Evolutionary conservation across 2,797 vertebrate species (phyloP).

Genomic region (Tadarida brasiliensis): DNA sequence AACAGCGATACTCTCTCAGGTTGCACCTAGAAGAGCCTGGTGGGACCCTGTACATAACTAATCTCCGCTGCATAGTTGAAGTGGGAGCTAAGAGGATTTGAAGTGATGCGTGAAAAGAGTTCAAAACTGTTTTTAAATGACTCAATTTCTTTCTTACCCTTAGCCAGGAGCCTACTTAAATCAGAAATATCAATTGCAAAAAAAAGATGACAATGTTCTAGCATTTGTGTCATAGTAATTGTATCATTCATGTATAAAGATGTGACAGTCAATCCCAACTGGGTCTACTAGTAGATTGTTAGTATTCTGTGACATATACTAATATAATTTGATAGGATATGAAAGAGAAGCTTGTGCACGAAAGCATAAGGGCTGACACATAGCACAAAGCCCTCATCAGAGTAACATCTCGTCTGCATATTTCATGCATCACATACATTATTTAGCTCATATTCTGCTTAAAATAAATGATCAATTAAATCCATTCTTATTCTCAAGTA

Average conservation of each 20-base stretch:
- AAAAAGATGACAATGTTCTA: constrained; percentile 11
- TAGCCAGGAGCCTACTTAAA: not conserved
- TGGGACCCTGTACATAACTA: not conserved
- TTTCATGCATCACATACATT: not conserved
- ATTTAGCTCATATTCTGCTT: constrained; percentile 19
- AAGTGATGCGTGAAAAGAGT: not conserved
- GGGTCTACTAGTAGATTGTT: not conserved
- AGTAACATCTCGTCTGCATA: not conserved
- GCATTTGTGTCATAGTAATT: not conserved
- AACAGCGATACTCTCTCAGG: not conserved
- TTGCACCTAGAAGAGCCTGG: not conserved
- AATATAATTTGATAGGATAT: not conserved
- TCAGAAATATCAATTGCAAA: not conserved
- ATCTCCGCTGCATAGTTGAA: not conserved
- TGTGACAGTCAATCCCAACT: not conserved
- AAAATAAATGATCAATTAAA: constrained; percentile 36
- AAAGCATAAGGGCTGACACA: not conserved
- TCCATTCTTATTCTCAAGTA: not conserved
- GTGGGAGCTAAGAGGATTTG: not conserved
- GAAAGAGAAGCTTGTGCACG: not conserved
- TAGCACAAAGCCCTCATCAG: not conserved
- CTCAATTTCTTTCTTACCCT: not conserved
- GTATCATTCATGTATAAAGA: not conserved
- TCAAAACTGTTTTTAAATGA: not conserved
- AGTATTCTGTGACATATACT: not conserved